A percentile compares a stretch with the other conserved stretches of the same genome.
Conservation (phyloP, 2,113 vertebrate species). For the Sylvilagus bachmani region DNA sequence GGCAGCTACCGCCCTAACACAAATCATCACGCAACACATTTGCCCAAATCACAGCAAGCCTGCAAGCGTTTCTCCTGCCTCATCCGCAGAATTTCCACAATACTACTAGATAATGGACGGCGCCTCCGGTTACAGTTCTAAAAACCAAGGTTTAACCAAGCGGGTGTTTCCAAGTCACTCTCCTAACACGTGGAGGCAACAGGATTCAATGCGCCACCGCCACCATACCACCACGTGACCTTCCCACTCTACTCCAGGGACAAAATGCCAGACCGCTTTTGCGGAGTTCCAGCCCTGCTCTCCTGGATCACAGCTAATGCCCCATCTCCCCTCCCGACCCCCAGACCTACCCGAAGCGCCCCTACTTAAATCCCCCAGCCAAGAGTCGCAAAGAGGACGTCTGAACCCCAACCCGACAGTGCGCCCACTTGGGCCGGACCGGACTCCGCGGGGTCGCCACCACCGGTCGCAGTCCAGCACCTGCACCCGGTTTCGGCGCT, state of each 20-base stretch:
- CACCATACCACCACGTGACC: not conserved
- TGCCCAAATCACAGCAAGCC: not conserved
- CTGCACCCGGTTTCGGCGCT: not conserved
- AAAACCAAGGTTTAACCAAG: not conserved
- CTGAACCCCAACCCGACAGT: not conserved
- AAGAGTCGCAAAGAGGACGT: not conserved
- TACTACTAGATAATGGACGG: not conserved
- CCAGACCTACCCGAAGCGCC: slow-evolving; percentile 32
- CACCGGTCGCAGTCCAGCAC: not conserved
- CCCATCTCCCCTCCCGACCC: not conserved
- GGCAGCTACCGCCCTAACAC: not conserved
- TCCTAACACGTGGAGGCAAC: not conserved
- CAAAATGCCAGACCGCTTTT: not conserved
- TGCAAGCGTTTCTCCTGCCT: not conserved
- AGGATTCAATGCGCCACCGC: not conserved
- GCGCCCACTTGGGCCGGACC: not conserved
- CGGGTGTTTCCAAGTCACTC: not conserved
- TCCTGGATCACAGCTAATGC: not conserved
- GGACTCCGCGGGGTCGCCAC: not conserved
- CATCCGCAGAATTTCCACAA: not conserved
- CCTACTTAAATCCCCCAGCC: not conserved
- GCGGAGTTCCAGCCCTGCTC: not conserved
- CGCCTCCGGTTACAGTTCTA: not conserved
- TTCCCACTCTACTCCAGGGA: not conserved
- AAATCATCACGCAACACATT: not conserved